These are phyloP conservation scores for Anaspis maculata DNA, from an alignment of 2,888 invertebrate species.

Conservation along the genomic window DNA sequence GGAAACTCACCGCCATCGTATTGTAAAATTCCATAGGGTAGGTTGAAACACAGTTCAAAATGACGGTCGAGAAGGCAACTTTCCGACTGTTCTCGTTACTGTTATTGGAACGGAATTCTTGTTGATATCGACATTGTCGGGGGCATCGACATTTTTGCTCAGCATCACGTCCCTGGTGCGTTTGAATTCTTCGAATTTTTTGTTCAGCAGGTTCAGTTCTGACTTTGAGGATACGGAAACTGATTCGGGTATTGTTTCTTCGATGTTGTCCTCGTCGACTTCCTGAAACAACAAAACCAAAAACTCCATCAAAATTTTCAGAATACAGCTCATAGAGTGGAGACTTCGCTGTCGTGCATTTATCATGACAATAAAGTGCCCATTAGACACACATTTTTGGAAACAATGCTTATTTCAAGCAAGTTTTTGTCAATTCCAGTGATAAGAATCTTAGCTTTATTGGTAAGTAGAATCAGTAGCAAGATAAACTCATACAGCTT, in stretches of 20 bases:
- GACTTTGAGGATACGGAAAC: slow-evolving; percentile 44
- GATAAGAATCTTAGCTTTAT: no score
- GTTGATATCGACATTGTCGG: slow-evolving; percentile 20
- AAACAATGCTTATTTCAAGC: no score
- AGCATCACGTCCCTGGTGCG: slow-evolving; percentile 37
- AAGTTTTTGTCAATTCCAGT: no score
- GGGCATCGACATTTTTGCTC: slow-evolving; percentile 16
- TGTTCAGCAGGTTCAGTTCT: slow-evolving; percentile 43
- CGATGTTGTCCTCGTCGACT: slow-evolving; percentile 58
- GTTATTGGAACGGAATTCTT: slow-evolving; percentile 21
- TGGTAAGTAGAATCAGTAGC: no score
- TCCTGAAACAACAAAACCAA: slow-evolving; percentile 54
- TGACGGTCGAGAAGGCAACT: slow-evolving; percentile 33
- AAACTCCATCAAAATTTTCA: slow-evolving; percentile 3
- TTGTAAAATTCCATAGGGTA: no score
- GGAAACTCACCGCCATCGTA: no score
- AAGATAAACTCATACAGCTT: no score
- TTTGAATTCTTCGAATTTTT: slow-evolving; percentile 52
- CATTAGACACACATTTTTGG: no score
- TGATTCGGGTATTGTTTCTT: slow-evolving; percentile 37
- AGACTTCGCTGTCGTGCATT: no score
- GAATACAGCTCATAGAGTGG: background rate
- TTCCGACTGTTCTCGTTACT: slow-evolving; percentile 26
- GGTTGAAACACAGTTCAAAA: slow-evolving; percentile 23
- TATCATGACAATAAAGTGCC: no score